Evolutionary conservation across 2,797 vertebrate genomes (phyloP), one percentile per base, ranked within the genome.

Genomic region (Erpetoichthys calabaricus): DNA sequence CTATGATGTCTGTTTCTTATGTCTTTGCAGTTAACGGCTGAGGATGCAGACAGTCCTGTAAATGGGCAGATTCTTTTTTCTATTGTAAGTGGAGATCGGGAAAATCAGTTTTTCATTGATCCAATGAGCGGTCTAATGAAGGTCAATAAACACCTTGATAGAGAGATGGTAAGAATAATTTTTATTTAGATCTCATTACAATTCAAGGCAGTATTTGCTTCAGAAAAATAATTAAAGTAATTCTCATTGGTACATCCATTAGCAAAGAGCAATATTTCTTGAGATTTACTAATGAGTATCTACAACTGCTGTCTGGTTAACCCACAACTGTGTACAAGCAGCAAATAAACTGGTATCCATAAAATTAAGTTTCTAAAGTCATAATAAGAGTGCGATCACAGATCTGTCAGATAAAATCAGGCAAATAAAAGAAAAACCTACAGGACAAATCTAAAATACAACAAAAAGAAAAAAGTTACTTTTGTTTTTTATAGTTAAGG

Each of bases 121-220:
- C 86, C 90, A 51, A 66, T 83, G 60, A 71, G 79, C 57, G 95
- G 94, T 53, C 78, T 93, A 6, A 80, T 99, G 72, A 94, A 89
- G 62, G 89, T 98, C 71, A 94, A 94, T 75, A 93, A 94, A 74
- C 91, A 82, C 63, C 82, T 98, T 77, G 95, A 99, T 73, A 81
- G 90, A 66, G 95, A 99, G 79, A 84, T 73, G 71, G 94, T 98
- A 73, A 88, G 90, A 56, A 60, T 45, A 7, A 10, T 47, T 47
- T 58, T 25, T 25, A 25, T 25, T 25, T 25, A 25, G 25, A 25
- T 25, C 25, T 25, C 25, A 25, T 25, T 25, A 25, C 2, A 25
- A 25, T 25, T 25, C 25, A 25, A 2, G 25, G 25, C 25, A 25
- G 25, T 25, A 25, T 25, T 25, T 25, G 25, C 25, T 25, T 25